A percentile compares a stretch with the other conserved stretches of the same genome.
phyloP scores from a whole-genome alignment of 2,797 vertebrate genomes.

The Melanotaenia trifasciata region DNA sequence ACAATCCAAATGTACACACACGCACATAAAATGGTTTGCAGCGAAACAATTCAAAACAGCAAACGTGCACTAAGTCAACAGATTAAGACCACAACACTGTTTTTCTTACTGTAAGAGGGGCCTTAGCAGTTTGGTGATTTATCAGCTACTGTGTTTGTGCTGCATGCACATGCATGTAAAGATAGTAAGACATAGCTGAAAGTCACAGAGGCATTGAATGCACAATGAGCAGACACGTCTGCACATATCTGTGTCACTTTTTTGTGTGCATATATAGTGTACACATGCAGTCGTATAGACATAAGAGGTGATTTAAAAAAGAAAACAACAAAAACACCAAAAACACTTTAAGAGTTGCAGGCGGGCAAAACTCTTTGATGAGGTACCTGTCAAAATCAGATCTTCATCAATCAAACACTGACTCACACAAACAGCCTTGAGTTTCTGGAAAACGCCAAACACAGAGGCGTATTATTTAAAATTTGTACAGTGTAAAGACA shows the following conservation, averaged over 20 bases:
- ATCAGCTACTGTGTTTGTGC: conserved; percentile 64
- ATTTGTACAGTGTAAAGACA: conserved; percentile 30
- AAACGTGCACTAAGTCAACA: conserved; percentile 71
- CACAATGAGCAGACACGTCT: conserved; percentile 72
- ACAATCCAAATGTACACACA: conserved; percentile 44
- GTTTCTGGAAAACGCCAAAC: conserved; percentile 49
- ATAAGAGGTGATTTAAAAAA: conserved; percentile 3
- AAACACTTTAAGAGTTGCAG: conserved; percentile 31
- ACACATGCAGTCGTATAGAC: conserved; percentile 22
- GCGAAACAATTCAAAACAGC: conserved; percentile 58
- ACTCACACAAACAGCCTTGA: conserved; percentile 38
- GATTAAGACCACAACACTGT: conserved; percentile 60
- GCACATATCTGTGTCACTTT: conserved; percentile 62
- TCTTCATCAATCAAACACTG: conserved; percentile 45
- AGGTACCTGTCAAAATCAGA: conserved; percentile 63
- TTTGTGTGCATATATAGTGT: conserved; percentile 15
- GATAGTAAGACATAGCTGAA: conserved; percentile 58
- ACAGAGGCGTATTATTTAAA: conserved; percentile 33
- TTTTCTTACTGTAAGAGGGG: conserved; percentile 56
- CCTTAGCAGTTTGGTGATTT: conserved; percentile 49
- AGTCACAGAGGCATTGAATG: conserved; percentile 72
- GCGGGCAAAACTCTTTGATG: conserved; percentile 54
- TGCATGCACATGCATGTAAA: conserved; percentile 55
- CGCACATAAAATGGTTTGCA: conserved; percentile 24
- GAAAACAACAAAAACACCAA: conserved; percentile 16